phyloP scores from a whole-genome alignment of 1,140 invertebrate species.

The Lordiphosa mommai region DNA sequence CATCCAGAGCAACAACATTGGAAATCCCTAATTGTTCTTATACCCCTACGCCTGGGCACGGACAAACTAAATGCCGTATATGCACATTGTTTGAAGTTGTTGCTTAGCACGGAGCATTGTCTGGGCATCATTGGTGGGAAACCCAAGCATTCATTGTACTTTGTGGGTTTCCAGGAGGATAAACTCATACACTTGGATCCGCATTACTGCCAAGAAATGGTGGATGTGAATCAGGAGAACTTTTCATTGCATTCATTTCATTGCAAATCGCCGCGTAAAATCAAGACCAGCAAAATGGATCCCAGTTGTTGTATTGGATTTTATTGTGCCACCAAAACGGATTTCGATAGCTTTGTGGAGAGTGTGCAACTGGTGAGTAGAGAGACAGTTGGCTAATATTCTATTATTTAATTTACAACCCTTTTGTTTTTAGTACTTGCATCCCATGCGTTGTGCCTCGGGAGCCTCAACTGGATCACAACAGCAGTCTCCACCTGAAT shows the following conservation, averaged over 20 bases:
- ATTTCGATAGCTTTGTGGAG: slow-evolving; percentile 89
- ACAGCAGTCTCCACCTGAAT: slow-evolving; percentile 14
- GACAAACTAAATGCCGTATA: slow-evolving; percentile 92
- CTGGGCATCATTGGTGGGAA: slow-evolving; percentile 95
- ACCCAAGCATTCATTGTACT: slow-evolving; percentile 95
- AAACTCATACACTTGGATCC: slow-evolving; percentile 95
- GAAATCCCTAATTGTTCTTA: slow-evolving; percentile 90
- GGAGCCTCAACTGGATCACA: slow-evolving; percentile 32
- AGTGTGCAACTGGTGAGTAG: slow-evolving; percentile 83
- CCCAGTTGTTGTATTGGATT: slow-evolving; percentile 96
- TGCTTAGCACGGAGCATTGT: slow-evolving; percentile 89
- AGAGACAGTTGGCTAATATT: too few species aligned
- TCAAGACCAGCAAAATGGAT: slow-evolving; percentile 93
- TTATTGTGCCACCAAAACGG: slow-evolving; percentile 87
- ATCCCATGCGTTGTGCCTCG: slow-evolving; percentile 81
- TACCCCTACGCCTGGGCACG: slow-evolving; percentile 91
- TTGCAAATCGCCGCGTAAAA: slow-evolving; percentile 92
- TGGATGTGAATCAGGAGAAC: slow-evolving; percentile 88
- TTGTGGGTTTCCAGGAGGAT: slow-evolving; percentile 95
- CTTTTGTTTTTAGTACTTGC: slow-evolving; percentile 82
- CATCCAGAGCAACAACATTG: slow-evolving; percentile 82
- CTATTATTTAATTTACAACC: too few species aligned
- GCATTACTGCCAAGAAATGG: slow-evolving; percentile 94
- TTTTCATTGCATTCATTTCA: slow-evolving; percentile 90
- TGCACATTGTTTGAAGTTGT: slow-evolving; percentile 88